phyloP scores from a whole-genome alignment of 2,888 invertebrate species.

The Apoda limacodes region DNA sequence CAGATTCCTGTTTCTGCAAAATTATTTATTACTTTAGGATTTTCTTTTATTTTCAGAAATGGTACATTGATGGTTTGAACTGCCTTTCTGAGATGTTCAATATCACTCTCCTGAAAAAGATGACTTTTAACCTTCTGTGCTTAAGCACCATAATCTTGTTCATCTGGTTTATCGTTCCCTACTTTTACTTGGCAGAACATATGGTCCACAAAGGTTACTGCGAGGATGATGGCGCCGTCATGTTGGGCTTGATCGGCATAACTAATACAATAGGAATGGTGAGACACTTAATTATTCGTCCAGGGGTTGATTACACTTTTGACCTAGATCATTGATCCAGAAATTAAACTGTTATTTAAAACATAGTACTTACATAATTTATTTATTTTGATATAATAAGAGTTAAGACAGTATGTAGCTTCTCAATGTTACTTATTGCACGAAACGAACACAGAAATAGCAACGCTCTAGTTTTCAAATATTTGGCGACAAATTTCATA shows the following conservation, averaged over 20 bases:
- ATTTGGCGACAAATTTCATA: too few species aligned
- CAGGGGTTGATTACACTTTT: too few species aligned
- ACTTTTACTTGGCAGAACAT: conserved; percentile 92
- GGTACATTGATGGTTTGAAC: conserved; percentile 50
- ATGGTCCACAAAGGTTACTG: conserved; percentile 76
- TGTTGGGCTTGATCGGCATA: conserved; percentile 88
- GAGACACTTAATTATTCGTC: too few species aligned
- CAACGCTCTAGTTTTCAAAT: too few species aligned
- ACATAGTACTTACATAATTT: not conserved
- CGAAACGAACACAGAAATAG: too few species aligned
- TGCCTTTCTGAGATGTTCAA: conserved; percentile 71
- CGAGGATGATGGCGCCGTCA: conserved; percentile 79
- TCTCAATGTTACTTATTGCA: too few species aligned
- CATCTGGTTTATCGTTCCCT: conserved; percentile 95
- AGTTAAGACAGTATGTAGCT: too few species aligned
- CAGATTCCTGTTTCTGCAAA: not conserved
- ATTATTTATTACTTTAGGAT: not conserved
- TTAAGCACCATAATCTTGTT: conserved; percentile 90
- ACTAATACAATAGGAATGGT: conserved; percentile 94
- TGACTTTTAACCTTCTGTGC: conserved; percentile 84
- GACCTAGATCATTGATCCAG: conserved; percentile 1
- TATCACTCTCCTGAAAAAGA: conserved; percentile 80
- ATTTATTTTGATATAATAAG: too few species aligned
- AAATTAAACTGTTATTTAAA: not conserved
- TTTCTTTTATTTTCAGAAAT: conserved; percentile 41